Conservation (phyloP, 1,140 invertebrate genomes). For the Helicoverpa zea region DNA sequence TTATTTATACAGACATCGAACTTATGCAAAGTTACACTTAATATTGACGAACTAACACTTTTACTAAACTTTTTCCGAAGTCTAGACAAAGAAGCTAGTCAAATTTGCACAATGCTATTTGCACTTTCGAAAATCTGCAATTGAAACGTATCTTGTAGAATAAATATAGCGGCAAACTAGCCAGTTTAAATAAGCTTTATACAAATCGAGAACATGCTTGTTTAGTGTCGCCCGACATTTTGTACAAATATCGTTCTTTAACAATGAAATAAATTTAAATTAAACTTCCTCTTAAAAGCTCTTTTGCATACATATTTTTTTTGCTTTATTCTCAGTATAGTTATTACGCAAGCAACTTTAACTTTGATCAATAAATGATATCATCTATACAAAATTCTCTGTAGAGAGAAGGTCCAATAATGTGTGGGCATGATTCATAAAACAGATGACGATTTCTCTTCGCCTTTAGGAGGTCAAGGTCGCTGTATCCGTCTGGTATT, state of each 20-base stretch:
- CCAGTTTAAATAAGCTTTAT: slow-evolving; percentile 57
- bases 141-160: slow-evolving; percentile 72
- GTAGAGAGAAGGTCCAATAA: slow-evolving; percentile 37
- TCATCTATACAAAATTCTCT: slow-evolving; percentile 32
- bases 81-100: slow-evolving; percentile 70
- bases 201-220: slow-evolving; percentile 50
- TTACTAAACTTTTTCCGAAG: slow-evolving; percentile 62
- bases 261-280: slow-evolving; percentile 9
- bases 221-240: slow-evolving; percentile 34
- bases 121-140: slow-evolving; percentile 84
- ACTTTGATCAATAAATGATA: slow-evolving; percentile 40
- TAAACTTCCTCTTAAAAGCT: not conserved
- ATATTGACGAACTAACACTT: slow-evolving; percentile 58
- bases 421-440: slow-evolving; percentile 41
- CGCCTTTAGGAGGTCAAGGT: slow-evolving; percentile 70
- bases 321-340: not conserved
- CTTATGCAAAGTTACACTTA: slow-evolving; percentile 42
- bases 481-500: slow-evolving; percentile 61
- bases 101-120: slow-evolving; percentile 80
- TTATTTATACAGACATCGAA: not conserved
- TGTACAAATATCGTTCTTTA: slow-evolving; percentile 35
- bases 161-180: slow-evolving; percentile 73
- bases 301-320: not conserved
- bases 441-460: slow-evolving; percentile 76
- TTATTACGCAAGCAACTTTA: slow-evolving; percentile 17